Conservation (phyloP, 2,113 vertebrate species). For the Thamnaconus septentrionalis region DNA sequence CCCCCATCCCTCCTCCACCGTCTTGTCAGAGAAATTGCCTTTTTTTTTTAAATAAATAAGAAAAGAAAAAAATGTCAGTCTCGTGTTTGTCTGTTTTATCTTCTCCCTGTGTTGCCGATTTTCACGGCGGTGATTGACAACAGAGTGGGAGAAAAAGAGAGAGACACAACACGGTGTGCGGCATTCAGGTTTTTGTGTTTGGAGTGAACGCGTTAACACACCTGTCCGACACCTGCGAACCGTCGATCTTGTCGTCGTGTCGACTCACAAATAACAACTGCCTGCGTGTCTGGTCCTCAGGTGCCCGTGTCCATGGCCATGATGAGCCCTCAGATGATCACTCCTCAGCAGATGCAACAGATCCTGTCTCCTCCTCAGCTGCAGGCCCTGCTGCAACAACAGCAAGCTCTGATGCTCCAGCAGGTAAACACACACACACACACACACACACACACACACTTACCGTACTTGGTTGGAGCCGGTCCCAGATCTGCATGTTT, state of each 20-base stretch:
- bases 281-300: conserved; percentile 65
- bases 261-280: conserved; percentile 2
- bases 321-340: conserved; percentile 99
- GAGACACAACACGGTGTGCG: too few species aligned
- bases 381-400: conserved; percentile 96
- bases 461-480: conserved; percentile 17
- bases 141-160: conserved; percentile 19
- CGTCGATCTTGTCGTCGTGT: background rate
- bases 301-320: conserved; percentile 98
- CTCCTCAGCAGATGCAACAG: conserved; percentile 99
- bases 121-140: conserved; percentile 37
- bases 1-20: conserved; percentile 37
- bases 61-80: background rate
- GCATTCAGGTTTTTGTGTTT: too few species aligned
- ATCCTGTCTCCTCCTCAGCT: conserved; percentile 96
- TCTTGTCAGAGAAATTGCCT: conserved; percentile 47
- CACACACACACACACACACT: conserved; percentile 6
- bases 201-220: too few species aligned
- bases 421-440: conserved; percentile 79
- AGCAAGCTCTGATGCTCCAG: conserved; percentile 97
- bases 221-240: background rate
- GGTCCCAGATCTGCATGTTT: conserved; percentile 45
- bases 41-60: conserved; percentile 3
- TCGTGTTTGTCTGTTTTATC: conserved; percentile 38
- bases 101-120: conserved; percentile 41